Conservation (phyloP, 1,140 invertebrate genomes). For the Archegozetes longisetosus region DNA sequence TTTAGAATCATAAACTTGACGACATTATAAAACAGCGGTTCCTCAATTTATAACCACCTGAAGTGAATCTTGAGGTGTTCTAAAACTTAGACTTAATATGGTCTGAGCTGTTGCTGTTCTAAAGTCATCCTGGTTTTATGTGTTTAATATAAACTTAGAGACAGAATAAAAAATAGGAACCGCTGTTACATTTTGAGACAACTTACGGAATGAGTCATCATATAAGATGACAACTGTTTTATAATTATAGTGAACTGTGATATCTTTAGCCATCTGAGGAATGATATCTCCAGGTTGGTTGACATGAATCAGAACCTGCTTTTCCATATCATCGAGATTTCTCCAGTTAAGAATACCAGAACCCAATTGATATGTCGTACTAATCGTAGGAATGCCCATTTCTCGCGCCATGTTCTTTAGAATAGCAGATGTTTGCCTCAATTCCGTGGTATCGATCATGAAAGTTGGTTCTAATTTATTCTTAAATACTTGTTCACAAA, state of each 20-base stretch:
- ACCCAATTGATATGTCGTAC: conserved; percentile 33
- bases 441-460: neutral
- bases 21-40: no score
- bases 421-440: conserved; percentile 35
- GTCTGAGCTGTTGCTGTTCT: no score
- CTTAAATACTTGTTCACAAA: neutral
- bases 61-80: no score
- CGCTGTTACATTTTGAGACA: no score
- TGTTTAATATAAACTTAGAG: no score
- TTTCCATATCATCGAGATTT: conserved; percentile 30
- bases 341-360: conserved; percentile 1
- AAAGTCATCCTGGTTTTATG: no score
- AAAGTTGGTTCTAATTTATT: neutral
- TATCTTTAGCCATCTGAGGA: conserved; percentile 57
- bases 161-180: no score
- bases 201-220: conserved; percentile 60
- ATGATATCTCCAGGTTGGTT: conserved; percentile 66
- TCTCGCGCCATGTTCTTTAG: conserved; percentile 62
- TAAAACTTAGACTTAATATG: no score
- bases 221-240: conserved; percentile 79
- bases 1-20: no score
- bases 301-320: conserved; percentile 47
- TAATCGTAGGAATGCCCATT: conserved; percentile 55
- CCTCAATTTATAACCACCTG: no score
- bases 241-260: conserved; percentile 61